phyloP scores from a whole-genome alignment of 2,888 invertebrate species.

The Phyllotreta striolata region DNA sequence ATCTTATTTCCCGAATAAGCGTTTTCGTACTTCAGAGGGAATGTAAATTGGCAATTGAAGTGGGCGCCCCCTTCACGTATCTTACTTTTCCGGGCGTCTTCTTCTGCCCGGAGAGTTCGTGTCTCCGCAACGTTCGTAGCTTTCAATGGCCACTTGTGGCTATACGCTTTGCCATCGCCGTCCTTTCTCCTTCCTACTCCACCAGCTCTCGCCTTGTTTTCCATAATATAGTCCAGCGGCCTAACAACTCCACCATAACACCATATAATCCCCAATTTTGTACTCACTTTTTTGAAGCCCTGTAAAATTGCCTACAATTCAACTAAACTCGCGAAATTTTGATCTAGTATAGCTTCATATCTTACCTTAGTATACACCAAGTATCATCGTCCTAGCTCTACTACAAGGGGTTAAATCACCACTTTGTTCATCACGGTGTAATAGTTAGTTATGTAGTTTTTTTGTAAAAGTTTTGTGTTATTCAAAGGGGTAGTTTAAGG shows the following conservation, averaged over 20 bases:
- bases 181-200: conserved; percentile 40
- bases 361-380: no score
- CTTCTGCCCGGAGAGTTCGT: conserved; percentile 37
- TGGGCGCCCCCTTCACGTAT: conserved; percentile 21
- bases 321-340: no score
- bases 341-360: no score
- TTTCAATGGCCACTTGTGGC: conserved; percentile 61
- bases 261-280: no score
- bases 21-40: conserved; percentile 31
- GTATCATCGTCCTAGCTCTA: no score
- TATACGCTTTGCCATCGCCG: conserved; percentile 41
- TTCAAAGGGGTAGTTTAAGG: no score
- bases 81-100: conserved; percentile 31
- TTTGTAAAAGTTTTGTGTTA: no score
- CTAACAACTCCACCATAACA: background rate
- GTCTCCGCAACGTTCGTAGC: conserved; percentile 52
- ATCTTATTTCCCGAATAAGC: conserved; percentile 32
- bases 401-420: no score
- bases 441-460: no score
- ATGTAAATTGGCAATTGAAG: conserved; percentile 33
- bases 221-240: conserved; percentile 9
- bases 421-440: no score
- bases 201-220: conserved; percentile 36
- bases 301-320: no score
- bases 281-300: no score